These are phyloP conservation scores for Penaeus chinensis DNA, from an alignment of 1,140 invertebrate species.

Conservation along the genomic window DNA sequence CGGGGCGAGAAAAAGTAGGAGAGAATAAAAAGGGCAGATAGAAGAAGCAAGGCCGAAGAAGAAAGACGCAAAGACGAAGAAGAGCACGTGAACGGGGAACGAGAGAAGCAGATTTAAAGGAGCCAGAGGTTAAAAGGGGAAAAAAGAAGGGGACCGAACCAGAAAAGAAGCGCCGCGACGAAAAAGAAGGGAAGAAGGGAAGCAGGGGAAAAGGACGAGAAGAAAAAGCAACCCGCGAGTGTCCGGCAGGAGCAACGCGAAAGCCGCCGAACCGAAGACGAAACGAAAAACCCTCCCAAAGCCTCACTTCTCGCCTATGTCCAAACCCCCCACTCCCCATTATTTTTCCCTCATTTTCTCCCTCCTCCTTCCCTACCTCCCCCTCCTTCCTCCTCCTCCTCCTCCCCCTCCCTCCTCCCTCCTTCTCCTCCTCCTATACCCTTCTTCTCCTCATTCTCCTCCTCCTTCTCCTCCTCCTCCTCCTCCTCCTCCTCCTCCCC, in stretches of 20 bases:
- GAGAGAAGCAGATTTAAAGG: background rate
- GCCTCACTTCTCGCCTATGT: no score
- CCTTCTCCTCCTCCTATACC: background rate
- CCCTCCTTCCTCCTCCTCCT: background rate
- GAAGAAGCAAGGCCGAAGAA: background rate
- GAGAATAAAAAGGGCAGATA: background rate
- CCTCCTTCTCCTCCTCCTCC: background rate
- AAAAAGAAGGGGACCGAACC: background rate
- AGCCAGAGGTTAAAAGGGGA: background rate
- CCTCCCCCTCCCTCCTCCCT: background rate
- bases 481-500: no score
- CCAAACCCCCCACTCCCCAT: no score
- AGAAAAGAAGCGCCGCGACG: no score
- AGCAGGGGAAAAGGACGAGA: no score
- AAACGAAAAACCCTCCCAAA: no score
- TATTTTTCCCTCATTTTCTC: background rate
- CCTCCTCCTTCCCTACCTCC: background rate
- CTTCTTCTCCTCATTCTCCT: background rate
- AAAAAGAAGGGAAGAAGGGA: background rate
- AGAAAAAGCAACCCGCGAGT: no score
- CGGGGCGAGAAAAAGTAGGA: conserved; percentile 1
- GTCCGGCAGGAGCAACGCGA: no score
- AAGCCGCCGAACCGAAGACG: no score
- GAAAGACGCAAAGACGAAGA: background rate
- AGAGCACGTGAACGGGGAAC: no score